Evolutionary conservation across 2,797 vertebrate species (phyloP), one percentile per base, ranked within the genome.

Genomic region (Semaprochilodus insignis): DNA sequence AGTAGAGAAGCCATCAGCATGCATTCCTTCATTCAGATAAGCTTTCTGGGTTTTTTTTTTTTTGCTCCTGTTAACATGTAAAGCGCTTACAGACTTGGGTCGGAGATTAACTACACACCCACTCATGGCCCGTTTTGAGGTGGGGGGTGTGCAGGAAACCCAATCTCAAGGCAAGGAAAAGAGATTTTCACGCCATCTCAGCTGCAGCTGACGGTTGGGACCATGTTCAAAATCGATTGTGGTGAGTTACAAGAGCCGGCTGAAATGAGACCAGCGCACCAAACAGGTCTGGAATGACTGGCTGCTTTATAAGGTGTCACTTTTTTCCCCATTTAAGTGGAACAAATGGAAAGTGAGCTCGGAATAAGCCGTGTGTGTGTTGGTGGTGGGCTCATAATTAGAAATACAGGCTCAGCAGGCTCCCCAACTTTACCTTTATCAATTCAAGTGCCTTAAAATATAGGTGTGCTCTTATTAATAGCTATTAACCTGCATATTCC

Each of bases 201-300:
- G 85, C 90, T 91, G 81, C 87, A 81, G 86, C 91, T 81, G 59
- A 88, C 85, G 69, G 88, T 84, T 87, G 83, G 57, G 72, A 75
- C 91, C 81, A 36, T 36, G 31, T 87, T 88, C 60, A 85, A 82
- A 93, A 92, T 86, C 84, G 85, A 90, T 87, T 87, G 88, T 86
- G 57, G 81, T 70, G 23, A 75, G 74, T 89, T 89, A 87, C 70
- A 75, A 88, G 88, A 78, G 15, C 34, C 73, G 66, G 55, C 57
- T 86, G 83, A 81, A 85, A 81, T 78, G 72, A 82, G 81, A 81
- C 65, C 89, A 89, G 92, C 85, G 75, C 81, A 84, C 81, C 91
- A 91, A 93, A 91, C 92, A 92, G 91, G 77, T 75, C 48, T 54
- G 19, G 82, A 87, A 89, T 88, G 89, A 90, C 88, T 19, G 89